Conservation (phyloP, 2,113 vertebrate species). For the Hemibagrus wyckioides region DNA sequence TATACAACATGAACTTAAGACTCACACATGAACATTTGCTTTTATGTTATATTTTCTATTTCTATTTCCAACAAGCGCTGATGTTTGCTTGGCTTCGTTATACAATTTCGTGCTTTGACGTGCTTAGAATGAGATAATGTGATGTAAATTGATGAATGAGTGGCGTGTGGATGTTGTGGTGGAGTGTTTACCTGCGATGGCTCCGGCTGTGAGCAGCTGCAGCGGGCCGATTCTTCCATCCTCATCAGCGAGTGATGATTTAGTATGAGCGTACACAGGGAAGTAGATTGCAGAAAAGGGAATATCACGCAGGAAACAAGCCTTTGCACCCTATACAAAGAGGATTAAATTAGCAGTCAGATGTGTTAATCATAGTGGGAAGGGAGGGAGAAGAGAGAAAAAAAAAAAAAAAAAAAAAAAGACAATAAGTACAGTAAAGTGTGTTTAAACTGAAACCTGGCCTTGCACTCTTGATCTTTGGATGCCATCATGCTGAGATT, state of each 20-base stretch:
- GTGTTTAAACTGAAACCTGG: background rate
- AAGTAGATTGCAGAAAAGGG: slow-evolving; percentile 99
- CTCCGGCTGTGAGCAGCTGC: slow-evolving; percentile 93
- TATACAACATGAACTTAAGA: background rate
- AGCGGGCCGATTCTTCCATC: slow-evolving; percentile 84
- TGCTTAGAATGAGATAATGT: background rate
- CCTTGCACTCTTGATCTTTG: background rate
- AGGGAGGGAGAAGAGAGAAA: too few species aligned
- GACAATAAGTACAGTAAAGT: background rate
- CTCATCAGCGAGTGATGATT: slow-evolving; percentile 86
- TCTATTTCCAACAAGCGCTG: too few species aligned
- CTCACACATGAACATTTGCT: too few species aligned
- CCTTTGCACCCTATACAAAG: slow-evolving; percentile 89
- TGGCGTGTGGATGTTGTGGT: too few species aligned
- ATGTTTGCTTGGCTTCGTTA: too few species aligned
- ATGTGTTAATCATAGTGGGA: background rate
- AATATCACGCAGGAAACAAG: slow-evolving; percentile 98
- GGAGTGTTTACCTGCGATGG: slow-evolving; percentile 84
- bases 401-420: too few species aligned
- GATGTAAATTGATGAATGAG: background rate
- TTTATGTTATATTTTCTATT: background rate
- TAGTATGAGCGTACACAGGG: slow-evolving; percentile 93
- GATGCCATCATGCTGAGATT: background rate
- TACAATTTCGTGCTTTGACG: too few species aligned
- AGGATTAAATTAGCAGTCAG: background rate